phyloP scores from a whole-genome alignment of 2,888 invertebrate genomes.

The Calameuta filiformis region DNA sequence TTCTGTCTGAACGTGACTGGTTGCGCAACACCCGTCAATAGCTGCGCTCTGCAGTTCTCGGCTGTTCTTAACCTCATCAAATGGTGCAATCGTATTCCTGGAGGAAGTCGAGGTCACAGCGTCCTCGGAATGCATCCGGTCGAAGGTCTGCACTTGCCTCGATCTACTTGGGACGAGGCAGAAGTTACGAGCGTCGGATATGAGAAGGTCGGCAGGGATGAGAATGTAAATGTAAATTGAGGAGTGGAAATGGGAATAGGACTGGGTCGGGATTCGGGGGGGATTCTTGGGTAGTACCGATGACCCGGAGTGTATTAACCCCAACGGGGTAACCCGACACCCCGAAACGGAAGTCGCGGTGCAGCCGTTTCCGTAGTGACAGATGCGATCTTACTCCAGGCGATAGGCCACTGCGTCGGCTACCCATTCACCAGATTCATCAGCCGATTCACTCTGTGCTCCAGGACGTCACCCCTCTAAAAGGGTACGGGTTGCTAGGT shows the following conservation, averaged over 20 bases:
- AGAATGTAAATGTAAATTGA: conserved; percentile 12
- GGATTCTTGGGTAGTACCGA: conserved; percentile 16
- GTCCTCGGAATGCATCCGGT: background rate
- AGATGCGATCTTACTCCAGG: conserved; percentile 58
- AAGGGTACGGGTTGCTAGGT: conserved; percentile 31
- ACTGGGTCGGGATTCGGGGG: too few relatives aligned
- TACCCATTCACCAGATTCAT: too few relatives aligned
- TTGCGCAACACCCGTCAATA: conserved; percentile 14
- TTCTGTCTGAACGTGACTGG: conserved; percentile 4
- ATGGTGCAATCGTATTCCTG: background rate
- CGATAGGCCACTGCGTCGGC: conserved; percentile 4
- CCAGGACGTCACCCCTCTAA: conserved; percentile 14
- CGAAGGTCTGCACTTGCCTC: conserved; percentile 2
- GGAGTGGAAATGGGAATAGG: conserved; percentile 14
- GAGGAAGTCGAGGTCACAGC: too few relatives aligned
- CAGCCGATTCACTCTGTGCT: too few relatives aligned
- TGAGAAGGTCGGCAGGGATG: conserved; percentile 4
- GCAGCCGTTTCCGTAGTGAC: conserved; percentile 59
- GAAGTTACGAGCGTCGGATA: background rate
- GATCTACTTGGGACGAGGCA: background rate
- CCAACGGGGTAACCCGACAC: conserved; percentile 46
- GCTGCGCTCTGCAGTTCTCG: conserved; percentile 7
- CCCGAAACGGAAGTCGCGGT: conserved; percentile 46
- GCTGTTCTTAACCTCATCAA: background rate
- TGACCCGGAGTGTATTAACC: conserved; percentile 41